Evolutionary conservation across 2,113 vertebrate genomes (phyloP).

Genomic region (Cathartes aura): DNA sequence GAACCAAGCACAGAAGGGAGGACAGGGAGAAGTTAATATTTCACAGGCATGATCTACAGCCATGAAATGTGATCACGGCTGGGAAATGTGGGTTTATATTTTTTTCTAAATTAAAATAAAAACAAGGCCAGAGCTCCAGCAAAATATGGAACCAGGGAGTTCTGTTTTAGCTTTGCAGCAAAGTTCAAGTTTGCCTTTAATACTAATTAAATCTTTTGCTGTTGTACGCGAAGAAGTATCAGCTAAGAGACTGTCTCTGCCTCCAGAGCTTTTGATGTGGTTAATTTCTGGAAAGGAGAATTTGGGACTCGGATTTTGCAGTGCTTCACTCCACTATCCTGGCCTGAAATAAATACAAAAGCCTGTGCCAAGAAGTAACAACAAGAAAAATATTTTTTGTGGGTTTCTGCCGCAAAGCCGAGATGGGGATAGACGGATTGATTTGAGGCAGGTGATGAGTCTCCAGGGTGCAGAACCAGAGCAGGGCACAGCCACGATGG

Average conservation of each 20-base stretch:
- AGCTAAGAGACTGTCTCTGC: slow-evolving; percentile 26
- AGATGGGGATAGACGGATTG: not conserved
- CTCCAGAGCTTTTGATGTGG: slow-evolving; percentile 57
- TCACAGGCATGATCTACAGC: not conserved
- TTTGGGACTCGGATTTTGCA: slow-evolving; percentile 30
- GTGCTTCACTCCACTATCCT: slow-evolving; percentile 1
- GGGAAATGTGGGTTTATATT: not conserved
- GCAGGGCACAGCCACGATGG: rapidly evolving
- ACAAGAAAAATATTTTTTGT: slow-evolving; percentile 30
- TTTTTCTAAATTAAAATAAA: slow-evolving; percentile 41
- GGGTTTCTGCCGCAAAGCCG: not conserved
- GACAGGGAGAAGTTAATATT: not conserved
- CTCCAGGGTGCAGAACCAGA: not conserved
- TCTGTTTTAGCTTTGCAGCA: slow-evolving; percentile 2
- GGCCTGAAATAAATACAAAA: slow-evolving; percentile 33
- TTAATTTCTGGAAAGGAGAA: slow-evolving; percentile 39
- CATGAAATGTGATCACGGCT: not conserved
- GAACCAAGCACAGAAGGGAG: not conserved
- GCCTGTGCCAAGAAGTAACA: not conserved
- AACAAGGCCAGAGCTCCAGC: not conserved
- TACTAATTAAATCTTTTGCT: slow-evolving; percentile 41
- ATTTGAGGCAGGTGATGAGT: slow-evolving; percentile 8
- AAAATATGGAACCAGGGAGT: not conserved
- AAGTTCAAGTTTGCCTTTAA: slow-evolving; percentile 14
- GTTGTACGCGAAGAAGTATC: slow-evolving; percentile 12